These are phyloP conservation scores for Cephus runcator DNA, from an alignment of 2,888 invertebrate species.

Conservation along the genomic window DNA sequence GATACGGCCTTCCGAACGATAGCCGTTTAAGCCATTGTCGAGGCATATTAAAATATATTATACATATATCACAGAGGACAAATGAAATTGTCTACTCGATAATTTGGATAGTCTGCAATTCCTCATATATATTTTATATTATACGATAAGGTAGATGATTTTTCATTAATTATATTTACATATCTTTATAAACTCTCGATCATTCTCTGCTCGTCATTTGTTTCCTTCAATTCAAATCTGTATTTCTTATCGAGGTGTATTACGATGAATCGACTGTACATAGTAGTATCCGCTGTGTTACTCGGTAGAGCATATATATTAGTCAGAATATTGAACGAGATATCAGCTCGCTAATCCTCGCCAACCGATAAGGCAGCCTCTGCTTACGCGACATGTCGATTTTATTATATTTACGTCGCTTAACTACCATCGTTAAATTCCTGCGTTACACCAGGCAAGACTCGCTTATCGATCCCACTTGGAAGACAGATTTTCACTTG, in stretches of 20 bases:
- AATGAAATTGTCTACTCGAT: not conserved
- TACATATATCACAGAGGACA: not conserved
- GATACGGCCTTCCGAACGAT: conserved; percentile 10
- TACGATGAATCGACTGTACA: not conserved
- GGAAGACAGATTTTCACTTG: not conserved
- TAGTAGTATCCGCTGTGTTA: not conserved
- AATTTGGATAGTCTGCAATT: not conserved
- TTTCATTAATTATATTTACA: not conserved
- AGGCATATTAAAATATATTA: conserved; percentile 5
- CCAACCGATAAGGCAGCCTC: conserved; percentile 15
- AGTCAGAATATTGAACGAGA: conserved; percentile 19
- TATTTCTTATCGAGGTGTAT: not conserved
- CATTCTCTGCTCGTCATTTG: not conserved
- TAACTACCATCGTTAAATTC: conserved; percentile 3
- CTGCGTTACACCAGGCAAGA: not conserved
- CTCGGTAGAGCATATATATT: conserved; percentile 10
- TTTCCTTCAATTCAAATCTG: not conserved
- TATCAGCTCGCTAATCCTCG: conserved; percentile 20
- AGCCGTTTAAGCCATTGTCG: conserved; percentile 14
- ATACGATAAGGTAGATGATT: not conserved
- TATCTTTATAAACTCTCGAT: not conserved
- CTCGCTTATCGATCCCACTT: not conserved
- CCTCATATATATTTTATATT: not conserved
- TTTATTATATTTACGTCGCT: conserved; percentile 16
- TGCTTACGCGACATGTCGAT: conserved; percentile 11